Evolutionary conservation across 2,797 vertebrate genomes (phyloP).

Genomic region (Eulemur albifrons): DNA sequence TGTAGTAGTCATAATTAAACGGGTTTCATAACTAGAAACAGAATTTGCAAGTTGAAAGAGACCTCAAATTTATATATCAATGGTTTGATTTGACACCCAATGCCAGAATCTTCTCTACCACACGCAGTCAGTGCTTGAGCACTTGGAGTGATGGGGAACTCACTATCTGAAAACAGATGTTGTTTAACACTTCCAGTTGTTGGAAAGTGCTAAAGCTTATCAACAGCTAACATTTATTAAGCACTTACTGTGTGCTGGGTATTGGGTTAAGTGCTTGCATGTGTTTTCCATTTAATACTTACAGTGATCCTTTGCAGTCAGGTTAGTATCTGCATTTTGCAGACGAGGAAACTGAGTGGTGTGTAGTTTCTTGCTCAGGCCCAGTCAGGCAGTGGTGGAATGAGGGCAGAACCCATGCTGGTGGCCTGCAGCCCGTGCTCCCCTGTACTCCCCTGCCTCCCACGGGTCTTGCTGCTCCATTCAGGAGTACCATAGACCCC

Average conservation of each 20-base stretch:
- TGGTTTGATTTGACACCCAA: background rate
- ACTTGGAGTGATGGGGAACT: background rate
- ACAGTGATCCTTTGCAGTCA: background rate
- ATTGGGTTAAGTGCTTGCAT: background rate
- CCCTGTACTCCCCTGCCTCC: background rate
- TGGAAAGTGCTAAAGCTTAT: background rate
- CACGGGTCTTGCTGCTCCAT: background rate
- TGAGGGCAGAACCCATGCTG: accelerated
- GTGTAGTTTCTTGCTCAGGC: background rate
- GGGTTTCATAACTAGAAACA: background rate
- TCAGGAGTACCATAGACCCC: background rate
- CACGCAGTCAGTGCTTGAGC: background rate
- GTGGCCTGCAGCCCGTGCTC: background rate
- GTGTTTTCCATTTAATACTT: background rate
- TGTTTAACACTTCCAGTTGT: background rate
- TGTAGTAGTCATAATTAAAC: background rate
- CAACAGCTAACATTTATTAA: background rate
- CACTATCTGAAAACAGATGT: background rate
- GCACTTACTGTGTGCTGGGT: background rate
- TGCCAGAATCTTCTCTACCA: background rate
- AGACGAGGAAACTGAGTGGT: background rate
- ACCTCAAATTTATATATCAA: background rate
- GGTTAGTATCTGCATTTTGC: background rate
- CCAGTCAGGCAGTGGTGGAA: background rate
- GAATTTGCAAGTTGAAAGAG: background rate